A percentile compares a stretch with the other conserved stretches of the same genome.
Conservation (phyloP, 2,113 vertebrate genomes). For the Garra rufa region DNA sequence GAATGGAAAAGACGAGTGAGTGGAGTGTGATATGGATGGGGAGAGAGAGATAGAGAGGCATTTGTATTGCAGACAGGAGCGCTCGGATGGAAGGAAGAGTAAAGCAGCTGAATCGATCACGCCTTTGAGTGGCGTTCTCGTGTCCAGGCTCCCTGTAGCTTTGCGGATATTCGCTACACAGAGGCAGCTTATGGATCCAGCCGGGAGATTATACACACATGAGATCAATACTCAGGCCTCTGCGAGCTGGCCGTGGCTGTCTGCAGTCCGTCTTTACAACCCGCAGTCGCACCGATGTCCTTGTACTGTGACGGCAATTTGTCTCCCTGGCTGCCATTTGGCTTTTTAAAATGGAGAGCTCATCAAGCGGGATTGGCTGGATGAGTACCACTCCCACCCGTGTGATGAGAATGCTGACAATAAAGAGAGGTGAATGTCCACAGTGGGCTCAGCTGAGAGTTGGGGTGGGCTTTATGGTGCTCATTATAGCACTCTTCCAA, state of each 20-base stretch:
- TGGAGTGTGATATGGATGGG: constrained; percentile 23
- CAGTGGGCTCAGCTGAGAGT: constrained; percentile 13
- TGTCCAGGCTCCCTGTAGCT: constrained; percentile 53
- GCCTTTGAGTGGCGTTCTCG: constrained; percentile 65
- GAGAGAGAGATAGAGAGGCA: constrained; percentile 49
- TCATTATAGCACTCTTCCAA: constrained; percentile 8
- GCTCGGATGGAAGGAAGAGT: constrained; percentile 54
- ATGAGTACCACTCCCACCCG: constrained; percentile 36
- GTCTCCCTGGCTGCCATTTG: constrained; percentile 50
- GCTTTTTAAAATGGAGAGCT: constrained; percentile 66
- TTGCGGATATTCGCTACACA: constrained; percentile 62
- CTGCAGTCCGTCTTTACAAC: constrained; percentile 46
- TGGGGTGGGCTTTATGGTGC: constrained; percentile 28
- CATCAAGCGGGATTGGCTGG: constrained; percentile 38
- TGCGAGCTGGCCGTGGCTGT: constrained; percentile 49
- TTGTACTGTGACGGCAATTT: constrained; percentile 41
- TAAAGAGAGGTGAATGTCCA: constrained; percentile 30
- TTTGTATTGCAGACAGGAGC: constrained; percentile 60
- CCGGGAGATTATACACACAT: constrained; percentile 72
- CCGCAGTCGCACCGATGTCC: constrained; percentile 37
- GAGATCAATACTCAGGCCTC: constrained; percentile 69
- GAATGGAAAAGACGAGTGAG: constrained; percentile 11
- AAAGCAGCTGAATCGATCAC: constrained; percentile 68
- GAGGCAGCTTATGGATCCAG: constrained; percentile 66
- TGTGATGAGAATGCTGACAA: constrained; percentile 41